Percentiles rank a stretch among this genome's conserved stretches.
phyloP scores from a whole-genome alignment of 2,113 vertebrate species.

The Alectura lathami region DNA sequence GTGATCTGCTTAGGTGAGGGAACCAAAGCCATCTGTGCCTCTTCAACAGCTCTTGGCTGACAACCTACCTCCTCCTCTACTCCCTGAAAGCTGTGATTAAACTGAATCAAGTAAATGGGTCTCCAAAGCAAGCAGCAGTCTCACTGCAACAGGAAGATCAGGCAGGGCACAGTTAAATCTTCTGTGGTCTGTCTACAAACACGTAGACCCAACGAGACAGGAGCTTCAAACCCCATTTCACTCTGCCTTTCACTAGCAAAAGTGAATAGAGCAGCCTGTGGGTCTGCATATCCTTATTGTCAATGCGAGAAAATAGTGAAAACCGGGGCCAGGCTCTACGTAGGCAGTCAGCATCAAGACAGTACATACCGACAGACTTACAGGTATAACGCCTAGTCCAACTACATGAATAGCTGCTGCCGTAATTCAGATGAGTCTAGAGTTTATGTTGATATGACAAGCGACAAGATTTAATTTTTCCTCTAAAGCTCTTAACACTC shows the following conservation, averaged over 20 bases:
- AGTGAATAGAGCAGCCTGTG: not conserved
- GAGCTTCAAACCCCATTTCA: not conserved
- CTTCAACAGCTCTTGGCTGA: conserved; percentile 12
- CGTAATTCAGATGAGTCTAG: not conserved
- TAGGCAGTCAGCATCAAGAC: not conserved
- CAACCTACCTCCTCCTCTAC: not conserved
- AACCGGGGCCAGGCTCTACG: not conserved
- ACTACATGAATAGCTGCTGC: not conserved
- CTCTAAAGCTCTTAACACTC: not conserved
- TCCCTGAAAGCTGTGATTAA: not conserved
- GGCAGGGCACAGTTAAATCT: not conserved
- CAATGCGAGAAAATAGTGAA: not conserved
- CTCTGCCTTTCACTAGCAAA: not conserved
- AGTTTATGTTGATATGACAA: not conserved
- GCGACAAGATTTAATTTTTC: not conserved
- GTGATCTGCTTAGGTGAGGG: not conserved
- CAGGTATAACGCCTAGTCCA: not conserved
- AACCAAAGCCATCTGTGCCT: conserved; percentile 33
- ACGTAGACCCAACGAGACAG: not conserved
- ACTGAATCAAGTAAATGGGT: not conserved
- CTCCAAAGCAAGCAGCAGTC: not conserved
- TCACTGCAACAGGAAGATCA: not conserved
- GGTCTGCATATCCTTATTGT: not conserved
- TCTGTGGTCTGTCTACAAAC: not conserved
- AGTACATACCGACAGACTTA: not conserved